phyloP scores from a whole-genome alignment of 2,113 vertebrate genomes.

The Eonycteris spelaea region DNA sequence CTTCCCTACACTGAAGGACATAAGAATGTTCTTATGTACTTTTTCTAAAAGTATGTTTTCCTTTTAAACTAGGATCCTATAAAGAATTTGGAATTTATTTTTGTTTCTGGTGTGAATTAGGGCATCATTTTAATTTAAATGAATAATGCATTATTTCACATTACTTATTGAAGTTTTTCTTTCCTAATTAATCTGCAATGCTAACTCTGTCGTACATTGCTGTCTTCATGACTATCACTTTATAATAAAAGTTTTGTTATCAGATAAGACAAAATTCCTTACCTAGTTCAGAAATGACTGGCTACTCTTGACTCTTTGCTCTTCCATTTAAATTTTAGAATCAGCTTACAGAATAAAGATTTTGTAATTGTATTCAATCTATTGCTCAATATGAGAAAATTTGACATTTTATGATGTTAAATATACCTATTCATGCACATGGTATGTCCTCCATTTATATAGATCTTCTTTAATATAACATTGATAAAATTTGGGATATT shows the following conservation, averaged over 20 bases:
- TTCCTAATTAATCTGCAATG: neutral
- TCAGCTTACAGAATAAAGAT: neutral
- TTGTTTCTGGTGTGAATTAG: neutral
- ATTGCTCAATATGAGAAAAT: neutral
- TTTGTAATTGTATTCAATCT: neutral
- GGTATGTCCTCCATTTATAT: neutral
- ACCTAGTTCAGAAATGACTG: neutral
- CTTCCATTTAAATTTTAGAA: conserved; percentile 31
- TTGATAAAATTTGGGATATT: neutral
- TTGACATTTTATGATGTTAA: neutral
- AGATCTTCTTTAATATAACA: neutral
- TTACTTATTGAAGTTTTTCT: neutral
- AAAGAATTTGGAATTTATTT: neutral
- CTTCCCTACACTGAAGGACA: neutral
- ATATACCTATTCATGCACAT: neutral
- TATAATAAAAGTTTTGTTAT: neutral
- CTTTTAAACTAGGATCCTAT: neutral
- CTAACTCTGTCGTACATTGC: neutral
- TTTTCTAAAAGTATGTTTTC: neutral
- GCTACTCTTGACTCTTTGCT: neutral
- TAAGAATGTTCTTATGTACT: neutral
- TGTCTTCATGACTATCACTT: neutral
- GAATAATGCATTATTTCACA: neutral
- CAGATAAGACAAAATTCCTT: neutral
- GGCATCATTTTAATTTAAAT: neutral